Evolutionary conservation across 2,113 vertebrate genomes (phyloP), one percentile per base, ranked within the genome.

Genomic region (Toxostoma redivivum): DNA sequence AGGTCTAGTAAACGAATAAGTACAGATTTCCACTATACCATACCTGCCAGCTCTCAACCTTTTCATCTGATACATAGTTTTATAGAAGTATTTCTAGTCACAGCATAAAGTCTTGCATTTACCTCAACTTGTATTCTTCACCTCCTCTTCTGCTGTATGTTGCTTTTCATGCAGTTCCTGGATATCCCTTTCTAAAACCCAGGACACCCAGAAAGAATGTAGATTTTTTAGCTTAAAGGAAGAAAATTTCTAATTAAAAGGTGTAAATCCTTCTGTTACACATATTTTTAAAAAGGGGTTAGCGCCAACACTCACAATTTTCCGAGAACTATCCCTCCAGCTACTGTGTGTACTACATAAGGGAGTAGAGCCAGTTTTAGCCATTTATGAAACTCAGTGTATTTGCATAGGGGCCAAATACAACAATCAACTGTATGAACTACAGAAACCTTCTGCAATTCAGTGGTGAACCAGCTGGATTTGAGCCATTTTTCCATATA

Each of bases 241-340:
- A 92, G 67, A 92, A 92, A 76, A 90, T 10, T 92, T 96, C 88
- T 96, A 97, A 97, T 96, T 97, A 96, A 86, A 80, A 97, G 64
- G 95, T 96, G 96, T 54, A 97, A 95, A 96, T 92, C 95, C 95
- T 95, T 97, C 90, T 94, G 83, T 94, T 96, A 60, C 87, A 92
- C 64, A 67, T 95, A 86, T 82, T 97, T 95, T 94, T 85, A 31
- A 79, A 91, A 76, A 70, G 47, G 9, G 11, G 53, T 79, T 94
- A 84, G 72, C 28, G 94, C 96, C 97, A 97, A 96, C 38, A 92
- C 91, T 93, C 82, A 95, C 90, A 95, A 66, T 93, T 94, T 95
- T 96, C 88, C 1, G 0, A 95, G 92, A 93, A 91, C 74, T 82
- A 85, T 95, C 78, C 83, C 79, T 95, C 45, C 79, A 95, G 94